Base-by-base conservation (phyloP, 2,888 invertebrate genomes). In the Dicyrtomina minuta region DNA sequence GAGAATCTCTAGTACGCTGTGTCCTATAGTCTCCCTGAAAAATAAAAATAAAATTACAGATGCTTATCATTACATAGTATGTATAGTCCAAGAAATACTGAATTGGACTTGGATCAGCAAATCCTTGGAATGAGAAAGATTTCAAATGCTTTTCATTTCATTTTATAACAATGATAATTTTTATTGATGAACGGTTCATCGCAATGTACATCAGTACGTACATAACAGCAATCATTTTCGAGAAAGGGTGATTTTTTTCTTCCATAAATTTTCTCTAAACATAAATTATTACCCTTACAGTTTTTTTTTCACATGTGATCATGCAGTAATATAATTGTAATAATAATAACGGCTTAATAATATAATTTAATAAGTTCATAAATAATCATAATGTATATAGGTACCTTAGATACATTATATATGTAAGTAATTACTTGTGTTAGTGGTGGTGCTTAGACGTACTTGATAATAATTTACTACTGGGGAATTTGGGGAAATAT, bases 141-240 rank as follows among this genome's bases (percentile, higher is more conserved):
- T n/a, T n/a, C n/a, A n/a, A n/a, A 33, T 33, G 33, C 8, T 5
- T 8, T 51, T 17, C 13, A n/a, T 27, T 58, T 39, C n/a, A n/a
- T 33, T 17, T 27, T 58, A 58, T 33, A 58, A 58, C 33, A 58
- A 33, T 39, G 15, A 58, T 33, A 33, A 33, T 58, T 51, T 51
- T 58, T 58, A 58, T 33, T 58, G 58, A 58, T 17, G 33, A 58
- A 33, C 33, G 33, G 27, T 58, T 55, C 55, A 55, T 55, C 53
- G 24, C 20, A 22, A 22, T 53, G 15, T 24, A 24, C 24, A 26
- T 26, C 12, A 6, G 15, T 58, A 33, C 12, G 17, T 58, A 17
- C 58, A 33, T 39, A 26, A 33, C 58, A 33, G 33, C 39, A 26
- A 58, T 51, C 17, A 51, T 51, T 51, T 22, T 22, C 17, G 58